A percentile compares a stretch with the other conserved stretches of the same genome.
phyloP scores from a whole-genome alignment of 1,140 invertebrate species.

The Ganaspis sp. region DNA sequence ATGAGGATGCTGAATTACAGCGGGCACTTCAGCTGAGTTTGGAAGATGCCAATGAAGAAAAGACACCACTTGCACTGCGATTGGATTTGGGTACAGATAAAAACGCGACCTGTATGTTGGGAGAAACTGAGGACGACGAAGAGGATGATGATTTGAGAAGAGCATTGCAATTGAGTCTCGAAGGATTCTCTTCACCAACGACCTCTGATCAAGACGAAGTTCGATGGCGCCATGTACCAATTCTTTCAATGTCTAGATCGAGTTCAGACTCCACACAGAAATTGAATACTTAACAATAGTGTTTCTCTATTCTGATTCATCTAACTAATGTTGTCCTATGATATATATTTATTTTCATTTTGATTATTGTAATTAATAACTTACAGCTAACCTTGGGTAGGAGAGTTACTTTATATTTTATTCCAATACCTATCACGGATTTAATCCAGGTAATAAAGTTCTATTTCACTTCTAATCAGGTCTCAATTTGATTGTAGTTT shows the following conservation, averaged over 20 bases:
- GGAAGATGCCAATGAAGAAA: conserved; percentile 69
- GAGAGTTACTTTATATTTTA: background rate
- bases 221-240: conserved; percentile 57
- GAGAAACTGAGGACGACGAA: conserved; percentile 55
- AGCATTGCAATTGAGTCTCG: conserved; percentile 78
- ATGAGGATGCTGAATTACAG: conserved; percentile 74
- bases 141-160: conserved; percentile 76
- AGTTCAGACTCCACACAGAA: background rate
- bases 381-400: background rate
- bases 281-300: conserved; percentile 25
- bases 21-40: conserved; percentile 77
- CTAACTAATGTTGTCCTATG: conserved; percentile 14
- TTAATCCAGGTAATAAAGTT: conserved; percentile 18
- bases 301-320: background rate
- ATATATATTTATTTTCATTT: conserved; percentile 30
- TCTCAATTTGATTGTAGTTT: background rate
- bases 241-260: conserved; percentile 6
- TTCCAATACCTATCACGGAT: background rate
- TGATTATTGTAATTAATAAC: conserved; percentile 21
- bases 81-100: conserved; percentile 27
- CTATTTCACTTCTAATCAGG: conserved; percentile 12
- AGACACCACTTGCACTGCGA: conserved; percentile 29
- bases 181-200: conserved; percentile 72
- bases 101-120: conserved; percentile 32
- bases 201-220: conserved; percentile 71